phyloP scores from a whole-genome alignment of 2,113 vertebrate genomes.

The Octodon degus region DNA sequence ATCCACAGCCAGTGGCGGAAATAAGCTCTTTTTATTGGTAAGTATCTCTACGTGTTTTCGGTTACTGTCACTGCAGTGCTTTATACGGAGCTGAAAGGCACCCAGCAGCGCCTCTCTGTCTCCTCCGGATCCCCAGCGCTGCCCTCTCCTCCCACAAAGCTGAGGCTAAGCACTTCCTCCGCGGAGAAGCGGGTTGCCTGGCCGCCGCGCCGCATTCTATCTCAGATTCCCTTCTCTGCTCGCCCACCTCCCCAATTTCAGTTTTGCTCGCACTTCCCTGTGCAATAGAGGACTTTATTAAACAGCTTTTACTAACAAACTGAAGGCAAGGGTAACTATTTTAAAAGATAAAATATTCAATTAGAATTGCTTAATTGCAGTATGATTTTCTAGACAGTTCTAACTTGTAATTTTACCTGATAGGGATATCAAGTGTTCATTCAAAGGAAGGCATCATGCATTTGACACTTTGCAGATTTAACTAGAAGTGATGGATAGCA shows the following conservation, averaged over 20 bases:
- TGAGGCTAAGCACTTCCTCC: slow-evolving; percentile 17
- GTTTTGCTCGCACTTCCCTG: slow-evolving; percentile 39
- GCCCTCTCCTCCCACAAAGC: not conserved
- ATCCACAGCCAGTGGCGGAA: not conserved
- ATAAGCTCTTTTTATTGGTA: slow-evolving; percentile 1
- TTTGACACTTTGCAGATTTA: not conserved
- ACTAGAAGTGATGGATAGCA: not conserved
- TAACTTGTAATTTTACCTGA: slow-evolving; percentile 60
- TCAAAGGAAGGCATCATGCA: slow-evolving; percentile 32
- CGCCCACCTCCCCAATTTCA: slow-evolving; percentile 58
- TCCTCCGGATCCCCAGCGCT: not conserved
- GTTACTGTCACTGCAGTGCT: not conserved
- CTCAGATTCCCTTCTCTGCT: slow-evolving; percentile 51
- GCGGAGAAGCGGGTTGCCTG: not conserved
- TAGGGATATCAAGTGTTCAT: not conserved
- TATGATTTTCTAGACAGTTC: slow-evolving; percentile 42
- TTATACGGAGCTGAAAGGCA: not conserved
- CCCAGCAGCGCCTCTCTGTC: not conserved
- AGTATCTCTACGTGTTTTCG: not conserved
- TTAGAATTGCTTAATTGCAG: slow-evolving; percentile 75
- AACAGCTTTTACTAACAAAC: slow-evolving; percentile 72
- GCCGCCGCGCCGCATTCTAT: slow-evolving; percentile 5
- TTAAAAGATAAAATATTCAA: slow-evolving; percentile 66
- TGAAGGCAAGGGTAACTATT: slow-evolving; percentile 63
- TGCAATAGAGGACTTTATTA: slow-evolving; percentile 54